Percentiles rank a stretch among this genome's conserved stretches.
These are phyloP conservation scores for Anas capensis DNA, from an alignment of 2,797 vertebrate genomes.

Conservation along the genomic window DNA sequence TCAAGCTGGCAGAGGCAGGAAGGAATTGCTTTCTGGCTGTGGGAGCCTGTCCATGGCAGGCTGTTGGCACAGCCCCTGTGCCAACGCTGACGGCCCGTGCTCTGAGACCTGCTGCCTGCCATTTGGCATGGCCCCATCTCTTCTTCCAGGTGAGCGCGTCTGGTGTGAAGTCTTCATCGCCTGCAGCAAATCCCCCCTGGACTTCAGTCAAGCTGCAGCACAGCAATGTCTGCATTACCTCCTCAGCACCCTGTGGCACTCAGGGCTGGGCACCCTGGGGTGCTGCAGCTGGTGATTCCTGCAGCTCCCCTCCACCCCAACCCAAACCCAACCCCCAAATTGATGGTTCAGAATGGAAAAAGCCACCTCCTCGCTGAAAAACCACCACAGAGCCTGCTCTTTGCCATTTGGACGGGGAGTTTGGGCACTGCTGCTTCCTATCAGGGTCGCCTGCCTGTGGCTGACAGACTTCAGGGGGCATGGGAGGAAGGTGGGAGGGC, in stretches of 20 bases:
- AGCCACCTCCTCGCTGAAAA: background rate
- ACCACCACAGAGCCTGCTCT: background rate
- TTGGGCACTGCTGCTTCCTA: rapidly evolving
- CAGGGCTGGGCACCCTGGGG: background rate
- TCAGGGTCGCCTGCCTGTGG: rapidly evolving
- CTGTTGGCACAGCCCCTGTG: background rate
- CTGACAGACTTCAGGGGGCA: rapidly evolving
- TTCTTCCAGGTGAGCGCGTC: background rate
- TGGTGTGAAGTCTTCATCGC: background rate
- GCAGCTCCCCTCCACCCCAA: background rate
- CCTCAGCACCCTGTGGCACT: rapidly evolving
- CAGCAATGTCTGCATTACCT: rapidly evolving
- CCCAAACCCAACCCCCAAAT: rapidly evolving
- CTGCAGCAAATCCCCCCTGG: rapidly evolving
- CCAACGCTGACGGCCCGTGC: background rate
- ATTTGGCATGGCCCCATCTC: background rate
- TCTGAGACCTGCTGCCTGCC: background rate
- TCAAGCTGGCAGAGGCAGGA: background rate
- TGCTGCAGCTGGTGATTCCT: background rate
- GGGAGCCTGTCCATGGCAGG: background rate
- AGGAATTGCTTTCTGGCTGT: background rate
- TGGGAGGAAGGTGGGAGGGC: too few relatives aligned
- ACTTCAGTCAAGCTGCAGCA: background rate
- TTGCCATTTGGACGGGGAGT: rapidly evolving
- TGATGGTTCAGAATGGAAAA: background rate